These are phyloP conservation scores for Lithophane ornitopus DNA, from an alignment of 2,888 invertebrate species.

Conservation along the genomic window DNA sequence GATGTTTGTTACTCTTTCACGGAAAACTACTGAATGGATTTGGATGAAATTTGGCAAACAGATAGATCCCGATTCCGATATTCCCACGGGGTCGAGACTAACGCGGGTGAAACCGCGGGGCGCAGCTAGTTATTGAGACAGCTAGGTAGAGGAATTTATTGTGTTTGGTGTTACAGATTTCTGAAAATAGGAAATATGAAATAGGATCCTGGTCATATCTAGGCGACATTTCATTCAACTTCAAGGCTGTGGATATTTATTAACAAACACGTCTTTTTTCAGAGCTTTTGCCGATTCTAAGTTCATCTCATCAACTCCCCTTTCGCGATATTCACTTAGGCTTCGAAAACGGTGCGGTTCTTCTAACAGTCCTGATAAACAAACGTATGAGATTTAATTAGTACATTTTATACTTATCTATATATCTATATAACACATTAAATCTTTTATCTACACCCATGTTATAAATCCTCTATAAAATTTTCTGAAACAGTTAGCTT, in stretches of 20 bases:
- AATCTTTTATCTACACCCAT: too few species aligned
- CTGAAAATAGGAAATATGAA: not conserved
- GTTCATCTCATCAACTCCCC: not conserved
- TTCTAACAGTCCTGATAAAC: not conserved
- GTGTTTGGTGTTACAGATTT: not conserved
- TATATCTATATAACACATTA: too few species aligned
- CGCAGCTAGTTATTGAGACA: too few species aligned
- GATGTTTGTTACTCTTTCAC: too few species aligned
- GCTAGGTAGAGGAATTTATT: not conserved
- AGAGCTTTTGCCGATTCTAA: not conserved
- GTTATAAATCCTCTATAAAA: too few species aligned
- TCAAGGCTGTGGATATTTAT: not conserved
- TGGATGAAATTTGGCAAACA: too few species aligned
- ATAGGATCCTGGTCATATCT: not conserved
- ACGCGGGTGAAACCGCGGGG: too few species aligned
- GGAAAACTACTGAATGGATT: too few species aligned
- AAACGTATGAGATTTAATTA: not conserved
- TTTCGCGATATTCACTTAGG: not conserved
- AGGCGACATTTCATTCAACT: not conserved
- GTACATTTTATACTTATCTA: not conserved
- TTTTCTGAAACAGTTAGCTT: too few species aligned
- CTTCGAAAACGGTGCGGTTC: accelerated
- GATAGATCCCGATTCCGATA: too few species aligned
- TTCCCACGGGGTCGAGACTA: too few species aligned
- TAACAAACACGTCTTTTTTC: not conserved